These are phyloP conservation scores for Lycaena phlaeas DNA, from an alignment of 2,888 invertebrate species.

Conservation along the genomic window DNA sequence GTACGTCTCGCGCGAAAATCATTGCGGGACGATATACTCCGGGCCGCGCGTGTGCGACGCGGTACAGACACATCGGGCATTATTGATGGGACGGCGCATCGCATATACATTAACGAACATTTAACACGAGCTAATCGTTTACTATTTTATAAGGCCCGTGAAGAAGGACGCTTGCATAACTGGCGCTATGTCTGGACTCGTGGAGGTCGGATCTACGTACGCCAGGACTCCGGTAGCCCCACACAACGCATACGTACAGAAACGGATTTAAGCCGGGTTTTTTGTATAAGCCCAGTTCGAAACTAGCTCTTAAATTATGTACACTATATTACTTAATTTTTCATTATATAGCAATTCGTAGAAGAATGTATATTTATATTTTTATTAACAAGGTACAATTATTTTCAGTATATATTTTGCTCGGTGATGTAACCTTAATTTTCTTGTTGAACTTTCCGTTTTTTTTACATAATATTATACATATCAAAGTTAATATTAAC, in stretches of 20 bases:
- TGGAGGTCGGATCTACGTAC: constrained; percentile 15
- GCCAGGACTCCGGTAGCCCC: constrained; percentile 4
- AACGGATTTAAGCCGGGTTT: constrained; percentile 8
- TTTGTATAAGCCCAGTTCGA: neutral
- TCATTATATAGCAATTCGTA: too few relatives aligned
- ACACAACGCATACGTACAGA: constrained; percentile 7
- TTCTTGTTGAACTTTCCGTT: neutral
- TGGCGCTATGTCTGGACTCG: constrained; percentile 18
- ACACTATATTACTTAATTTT: neutral
- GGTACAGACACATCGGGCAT: constrained; percentile 15
- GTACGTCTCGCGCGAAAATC: constrained; percentile 16
- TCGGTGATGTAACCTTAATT: neutral
- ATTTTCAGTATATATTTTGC: too few relatives aligned
- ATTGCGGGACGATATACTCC: constrained; percentile 16
- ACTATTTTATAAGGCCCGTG: constrained; percentile 17
- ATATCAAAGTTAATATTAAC: too few relatives aligned
- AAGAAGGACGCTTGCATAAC: constrained; percentile 4
- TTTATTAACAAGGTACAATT: too few relatives aligned
- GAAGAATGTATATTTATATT: too few relatives aligned
- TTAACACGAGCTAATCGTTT: constrained; percentile 17
- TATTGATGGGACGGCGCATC: constrained; percentile 9
- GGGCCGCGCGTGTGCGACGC: constrained; percentile 16
- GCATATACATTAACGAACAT: constrained; percentile 20
- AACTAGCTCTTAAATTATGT: neutral
- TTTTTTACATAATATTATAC: neutral